These are phyloP conservation scores for Liposcelis brunnea DNA, from an alignment of 2,888 invertebrate species.

Conservation along the genomic window DNA sequence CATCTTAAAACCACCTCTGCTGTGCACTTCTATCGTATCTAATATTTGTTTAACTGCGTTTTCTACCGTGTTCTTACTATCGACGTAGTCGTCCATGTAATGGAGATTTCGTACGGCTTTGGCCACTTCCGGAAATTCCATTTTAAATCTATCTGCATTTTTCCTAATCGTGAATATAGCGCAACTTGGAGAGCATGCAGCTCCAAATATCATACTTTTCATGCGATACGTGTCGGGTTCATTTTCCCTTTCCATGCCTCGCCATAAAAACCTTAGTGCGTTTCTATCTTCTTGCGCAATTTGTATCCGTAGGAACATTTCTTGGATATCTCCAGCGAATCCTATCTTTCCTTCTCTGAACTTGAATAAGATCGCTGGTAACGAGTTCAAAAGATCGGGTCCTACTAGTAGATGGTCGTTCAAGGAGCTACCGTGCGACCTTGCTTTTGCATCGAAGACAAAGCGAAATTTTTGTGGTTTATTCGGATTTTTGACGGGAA, in stretches of 20 bases:
- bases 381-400: conserved; percentile 20
- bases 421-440: conserved; percentile 1
- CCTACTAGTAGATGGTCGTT: conserved; percentile 15
- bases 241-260: neutral
- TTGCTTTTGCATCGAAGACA: neutral
- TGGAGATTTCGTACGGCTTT: too few species aligned
- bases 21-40: too few species aligned
- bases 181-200: too few species aligned
- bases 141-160: too few species aligned
- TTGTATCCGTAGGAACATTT: conserved; percentile 22
- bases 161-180: too few species aligned
- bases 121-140: too few species aligned
- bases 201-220: too few species aligned
- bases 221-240: too few species aligned
- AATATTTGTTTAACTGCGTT: too few species aligned
- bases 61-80: too few species aligned
- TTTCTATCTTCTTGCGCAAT: conserved; percentile 18
- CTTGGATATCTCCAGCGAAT: conserved; percentile 21
- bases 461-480: conserved; percentile 8
- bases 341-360: conserved; percentile 22
- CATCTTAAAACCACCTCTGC: too few species aligned
- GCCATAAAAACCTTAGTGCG: conserved; percentile 18
- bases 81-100: too few species aligned
- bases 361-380: conserved; percentile 22
- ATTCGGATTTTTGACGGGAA: conserved; percentile 1